A percentile compares a stretch with the other conserved stretches of the same genome.
These are phyloP conservation scores for Miichthys miiuy DNA, from an alignment of 2,797 vertebrate species.

Conservation along the genomic window DNA sequence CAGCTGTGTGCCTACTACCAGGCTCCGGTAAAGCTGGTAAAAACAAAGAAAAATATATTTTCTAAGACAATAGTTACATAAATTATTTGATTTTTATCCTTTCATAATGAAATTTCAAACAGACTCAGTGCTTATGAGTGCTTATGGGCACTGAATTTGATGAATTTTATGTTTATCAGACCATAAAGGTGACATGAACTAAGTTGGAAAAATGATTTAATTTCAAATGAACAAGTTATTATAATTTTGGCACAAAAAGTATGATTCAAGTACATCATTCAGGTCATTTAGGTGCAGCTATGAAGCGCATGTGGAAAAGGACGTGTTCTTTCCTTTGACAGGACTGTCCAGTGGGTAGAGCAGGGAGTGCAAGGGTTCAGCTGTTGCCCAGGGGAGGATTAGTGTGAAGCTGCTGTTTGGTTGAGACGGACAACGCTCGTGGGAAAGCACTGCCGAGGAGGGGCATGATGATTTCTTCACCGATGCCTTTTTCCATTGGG, in stretches of 20 bases:
- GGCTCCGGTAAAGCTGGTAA: no score
- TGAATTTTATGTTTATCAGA: no score
- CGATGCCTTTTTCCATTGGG: slow-evolving; percentile 29
- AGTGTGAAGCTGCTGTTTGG: slow-evolving; percentile 53
- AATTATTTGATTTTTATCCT: no score
- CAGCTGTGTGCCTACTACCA: no score
- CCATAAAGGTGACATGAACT: no score
- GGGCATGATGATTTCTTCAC: slow-evolving; percentile 30
- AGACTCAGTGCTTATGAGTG: no score
- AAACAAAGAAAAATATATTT: no score
- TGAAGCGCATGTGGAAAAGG: slow-evolving; percentile 2
- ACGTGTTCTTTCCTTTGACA: slow-evolving; percentile 37
- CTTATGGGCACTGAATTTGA: no score
- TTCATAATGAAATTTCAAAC: no score
- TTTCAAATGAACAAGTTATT: neutral
- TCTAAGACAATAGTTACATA: no score
- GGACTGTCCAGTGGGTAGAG: slow-evolving; percentile 46
- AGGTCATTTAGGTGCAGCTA: slow-evolving; percentile 2
- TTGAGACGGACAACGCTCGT: slow-evolving; percentile 42
- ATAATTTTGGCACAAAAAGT: neutral
- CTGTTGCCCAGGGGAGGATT: slow-evolving; percentile 60
- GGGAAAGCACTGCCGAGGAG: slow-evolving; percentile 43
- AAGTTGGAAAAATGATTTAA: no score
- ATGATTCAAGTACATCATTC: neutral
- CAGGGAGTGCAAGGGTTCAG: slow-evolving; percentile 56